phyloP scores from a whole-genome alignment of 2,888 invertebrate species.

The Alcis repandata region DNA sequence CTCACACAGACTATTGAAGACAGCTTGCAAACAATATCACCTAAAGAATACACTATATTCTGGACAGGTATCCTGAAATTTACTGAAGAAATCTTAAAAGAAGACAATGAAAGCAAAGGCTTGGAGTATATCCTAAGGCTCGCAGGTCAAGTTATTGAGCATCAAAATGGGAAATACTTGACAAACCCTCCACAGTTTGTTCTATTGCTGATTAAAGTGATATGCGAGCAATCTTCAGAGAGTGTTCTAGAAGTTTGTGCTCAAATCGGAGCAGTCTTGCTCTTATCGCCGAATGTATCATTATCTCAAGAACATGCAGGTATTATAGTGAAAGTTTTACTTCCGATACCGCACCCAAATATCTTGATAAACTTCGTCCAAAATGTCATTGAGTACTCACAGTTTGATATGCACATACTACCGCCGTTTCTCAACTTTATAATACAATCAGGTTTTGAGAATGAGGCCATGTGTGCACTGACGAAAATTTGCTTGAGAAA shows the following conservation, averaged over 20 bases:
- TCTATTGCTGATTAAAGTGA: conserved; percentile 83
- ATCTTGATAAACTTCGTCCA: conserved; percentile 89
- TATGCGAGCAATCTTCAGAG: conserved; percentile 79
- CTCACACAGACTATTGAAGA: conserved; percentile 88
- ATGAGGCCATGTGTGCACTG: conserved; percentile 86
- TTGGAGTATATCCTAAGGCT: conserved; percentile 84
- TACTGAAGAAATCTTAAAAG: conserved; percentile 70
- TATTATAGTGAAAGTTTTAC: conserved; percentile 88
- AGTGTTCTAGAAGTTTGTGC: conserved; percentile 79
- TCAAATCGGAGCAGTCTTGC: conserved; percentile 86
- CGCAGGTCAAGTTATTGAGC: conserved; percentile 87
- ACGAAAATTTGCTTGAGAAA: conserved; percentile 89
- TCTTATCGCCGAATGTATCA: conserved; percentile 87
- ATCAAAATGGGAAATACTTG: conserved; percentile 89
- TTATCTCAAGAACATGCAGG: conserved; percentile 91
- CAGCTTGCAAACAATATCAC: conserved; percentile 87
- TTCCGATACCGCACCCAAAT: conserved; percentile 85
- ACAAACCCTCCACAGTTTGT: conserved; percentile 87
- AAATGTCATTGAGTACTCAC: conserved; percentile 88
- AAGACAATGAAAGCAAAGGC: conserved; percentile 68
- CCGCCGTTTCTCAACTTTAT: conserved; percentile 89
- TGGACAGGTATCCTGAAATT: conserved; percentile 86
- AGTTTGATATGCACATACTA: conserved; percentile 91
- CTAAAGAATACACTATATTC: conserved; percentile 88
- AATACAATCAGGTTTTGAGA: conserved; percentile 82